Evolutionary conservation across 92 coral and sea anemone species (phyloP), one percentile per base, ranked within the genome.

Genomic region (Diadumene lineata): DNA sequence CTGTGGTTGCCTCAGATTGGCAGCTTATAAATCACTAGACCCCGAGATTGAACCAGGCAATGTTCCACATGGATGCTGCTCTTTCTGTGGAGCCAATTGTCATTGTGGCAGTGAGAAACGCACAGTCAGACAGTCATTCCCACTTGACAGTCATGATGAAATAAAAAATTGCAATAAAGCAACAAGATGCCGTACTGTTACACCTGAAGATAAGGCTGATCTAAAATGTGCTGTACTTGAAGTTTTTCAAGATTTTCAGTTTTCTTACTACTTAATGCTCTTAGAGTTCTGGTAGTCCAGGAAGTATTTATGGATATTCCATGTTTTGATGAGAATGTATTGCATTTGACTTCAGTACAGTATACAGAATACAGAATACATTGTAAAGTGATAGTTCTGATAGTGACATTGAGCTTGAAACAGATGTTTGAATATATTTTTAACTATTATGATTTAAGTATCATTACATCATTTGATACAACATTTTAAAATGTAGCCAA

Each of bases 61-160:
- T 3, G 79, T 81, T 30, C 29, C 27, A 2, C 91, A 90, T 75
- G 70, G 82, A 57, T 90, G 91, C 68, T 86, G 91, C 22, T 82
- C 79, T 0, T 29, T 44, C 60, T 90, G 91, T 32, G 31, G 81
- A 7, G 34, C 30, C 23, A 9, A 22, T 1, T 86, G 96, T 69
- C 63, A 75, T 50, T 89, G 96, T 78, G 74, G 38, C 11, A 80
- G 79, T 21, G 73, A 32, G 1, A 62, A 2, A 0, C 77, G 84
- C 31, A 28, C 24, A 21, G 13, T 38, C 7, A 17, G 31, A 0
- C 25, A 62, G 25, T 26, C 46, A 22, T 13, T 69, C 1, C 60
- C 74, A 1, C 50, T 69, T 69, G 74, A 69, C 38, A 48, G 26
- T 21, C 22, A 46, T 2, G 8, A 0, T 24, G n/a, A 22, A 32